Conservation (phyloP, 2,113 vertebrate genomes). For the Zapornia atra region DNA sequence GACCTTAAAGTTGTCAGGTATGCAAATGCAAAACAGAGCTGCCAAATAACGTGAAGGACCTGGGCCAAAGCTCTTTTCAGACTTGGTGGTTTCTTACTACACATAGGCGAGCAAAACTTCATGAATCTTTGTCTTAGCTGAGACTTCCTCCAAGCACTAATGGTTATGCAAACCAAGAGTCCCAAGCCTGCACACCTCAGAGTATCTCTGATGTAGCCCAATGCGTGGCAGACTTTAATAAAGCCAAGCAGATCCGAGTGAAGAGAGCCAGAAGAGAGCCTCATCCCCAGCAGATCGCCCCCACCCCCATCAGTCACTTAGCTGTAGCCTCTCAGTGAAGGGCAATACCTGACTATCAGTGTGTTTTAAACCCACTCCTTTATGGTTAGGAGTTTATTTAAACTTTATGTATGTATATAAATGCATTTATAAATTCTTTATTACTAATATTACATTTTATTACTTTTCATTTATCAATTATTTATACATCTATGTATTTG, state of each 20-base stretch:
- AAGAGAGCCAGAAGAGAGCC: not conserved
- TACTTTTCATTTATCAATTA: not conserved
- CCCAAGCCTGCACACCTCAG: not conserved
- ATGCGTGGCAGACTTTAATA: not conserved
- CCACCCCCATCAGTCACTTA: not conserved
- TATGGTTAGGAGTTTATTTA: not conserved
- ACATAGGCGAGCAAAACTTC: not conserved
- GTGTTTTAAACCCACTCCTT: not conserved
- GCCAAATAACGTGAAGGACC: not conserved
- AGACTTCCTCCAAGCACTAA: not conserved
- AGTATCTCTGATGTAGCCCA: not conserved
- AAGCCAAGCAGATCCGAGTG: not conserved
- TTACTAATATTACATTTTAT: not conserved
- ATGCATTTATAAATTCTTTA: not conserved
- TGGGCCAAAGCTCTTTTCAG: not conserved
- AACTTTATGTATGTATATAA: not conserved
- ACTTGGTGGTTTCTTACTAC: not conserved
- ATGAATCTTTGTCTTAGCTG: not conserved
- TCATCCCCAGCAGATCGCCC: not conserved
- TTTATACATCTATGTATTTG: not conserved
- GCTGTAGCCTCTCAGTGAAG: not conserved
- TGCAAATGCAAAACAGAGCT: not conserved
- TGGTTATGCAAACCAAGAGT: not conserved
- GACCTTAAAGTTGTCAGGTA: not conserved
- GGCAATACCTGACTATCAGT: not conserved